Conservation (phyloP, 2,888 invertebrate species). For the Hirudinaria manillensis region DNA sequence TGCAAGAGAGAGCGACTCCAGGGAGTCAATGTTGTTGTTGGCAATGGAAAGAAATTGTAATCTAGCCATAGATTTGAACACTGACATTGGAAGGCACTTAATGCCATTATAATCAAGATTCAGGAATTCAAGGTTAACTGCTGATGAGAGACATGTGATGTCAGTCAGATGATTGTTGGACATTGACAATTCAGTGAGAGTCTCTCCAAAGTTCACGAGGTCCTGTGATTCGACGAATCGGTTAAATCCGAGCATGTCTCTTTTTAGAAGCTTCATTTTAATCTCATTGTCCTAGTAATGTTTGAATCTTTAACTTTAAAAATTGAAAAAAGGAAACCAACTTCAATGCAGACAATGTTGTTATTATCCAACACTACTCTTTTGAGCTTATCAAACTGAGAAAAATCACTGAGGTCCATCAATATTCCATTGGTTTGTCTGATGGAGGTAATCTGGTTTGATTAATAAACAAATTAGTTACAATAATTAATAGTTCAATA, state of each 20-base stretch:
- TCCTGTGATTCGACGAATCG: conserved; percentile 43
- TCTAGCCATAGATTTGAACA: conserved; percentile 43
- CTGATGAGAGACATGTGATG: conserved; percentile 46
- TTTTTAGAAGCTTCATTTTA: no score
- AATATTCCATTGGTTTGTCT: background rate
- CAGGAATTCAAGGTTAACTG: conserved; percentile 46
- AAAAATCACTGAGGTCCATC: conserved; percentile 43
- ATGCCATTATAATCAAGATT: conserved; percentile 51
- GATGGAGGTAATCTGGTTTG: background rate
- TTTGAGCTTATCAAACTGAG: conserved; percentile 48
- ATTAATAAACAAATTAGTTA: background rate
- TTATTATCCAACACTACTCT: conserved; percentile 54
- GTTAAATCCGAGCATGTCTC: no score
- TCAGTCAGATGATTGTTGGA: conserved; percentile 50
- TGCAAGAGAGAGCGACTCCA: conserved; percentile 44
- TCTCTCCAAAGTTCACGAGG: conserved; percentile 46
- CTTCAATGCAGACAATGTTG: conserved; percentile 53
- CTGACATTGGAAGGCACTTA: conserved; percentile 44
- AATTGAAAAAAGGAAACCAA: conserved; percentile 30
- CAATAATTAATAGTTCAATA: background rate
- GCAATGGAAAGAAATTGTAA: conserved; percentile 50
- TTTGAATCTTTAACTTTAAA: no score
- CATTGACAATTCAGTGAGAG: conserved; percentile 51
- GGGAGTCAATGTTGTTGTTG: conserved; percentile 47
- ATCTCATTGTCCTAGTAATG: no score